Conservation (phyloP, 2,113 vertebrate species). For the Ptychochromis oligacanthus region DNA sequence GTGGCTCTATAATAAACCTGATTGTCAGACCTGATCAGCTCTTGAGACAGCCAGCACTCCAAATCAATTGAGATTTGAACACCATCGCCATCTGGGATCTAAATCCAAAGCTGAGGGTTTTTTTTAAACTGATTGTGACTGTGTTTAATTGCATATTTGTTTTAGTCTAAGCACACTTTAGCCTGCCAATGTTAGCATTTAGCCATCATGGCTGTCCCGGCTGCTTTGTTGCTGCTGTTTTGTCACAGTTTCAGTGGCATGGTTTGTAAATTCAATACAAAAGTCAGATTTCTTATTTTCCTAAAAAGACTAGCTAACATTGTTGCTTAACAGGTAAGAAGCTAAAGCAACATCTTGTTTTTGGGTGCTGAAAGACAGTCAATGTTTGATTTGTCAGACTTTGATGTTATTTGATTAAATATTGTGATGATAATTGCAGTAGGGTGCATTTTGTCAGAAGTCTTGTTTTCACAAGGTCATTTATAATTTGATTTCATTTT, state of each 20-base stretch:
- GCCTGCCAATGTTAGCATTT: background rate
- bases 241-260: no score
- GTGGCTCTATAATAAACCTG: constrained; percentile 2
- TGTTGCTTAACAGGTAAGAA: background rate
- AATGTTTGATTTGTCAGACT: background rate
- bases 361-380: background rate
- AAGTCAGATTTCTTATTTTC: background rate
- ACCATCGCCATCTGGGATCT: no score
- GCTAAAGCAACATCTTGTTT: background rate
- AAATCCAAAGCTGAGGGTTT: no score
- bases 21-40: constrained; percentile 26
- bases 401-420: no score
- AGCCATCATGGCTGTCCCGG: background rate
- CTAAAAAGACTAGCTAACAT: background rate
- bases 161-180: background rate
- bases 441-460: background rate
- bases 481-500: background rate
- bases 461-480: background rate
- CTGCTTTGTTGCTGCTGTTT: no score
- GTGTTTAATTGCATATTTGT: no score
- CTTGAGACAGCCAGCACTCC: background rate
- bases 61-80: background rate
- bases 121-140: no score
- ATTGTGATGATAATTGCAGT: no score
- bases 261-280: background rate